Evolutionary conservation across 2,888 invertebrate species (phyloP).

Genomic region (Zootermopsis nevadensis): DNA sequence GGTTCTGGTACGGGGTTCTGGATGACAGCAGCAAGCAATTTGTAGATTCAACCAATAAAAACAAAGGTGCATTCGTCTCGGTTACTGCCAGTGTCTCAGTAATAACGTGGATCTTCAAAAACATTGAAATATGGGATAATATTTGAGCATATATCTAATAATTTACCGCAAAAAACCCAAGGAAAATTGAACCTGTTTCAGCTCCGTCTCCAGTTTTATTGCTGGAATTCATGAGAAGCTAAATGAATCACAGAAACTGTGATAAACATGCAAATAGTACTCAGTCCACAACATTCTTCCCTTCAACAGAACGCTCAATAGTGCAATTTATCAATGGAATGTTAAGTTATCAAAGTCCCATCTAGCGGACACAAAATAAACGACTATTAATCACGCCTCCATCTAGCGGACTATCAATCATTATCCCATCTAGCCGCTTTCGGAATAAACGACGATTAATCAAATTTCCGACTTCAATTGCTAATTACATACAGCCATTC

Average conservation of each 20-base stretch:
- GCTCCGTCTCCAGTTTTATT: neutral
- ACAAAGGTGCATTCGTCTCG: too few species aligned
- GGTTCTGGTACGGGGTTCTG: too few species aligned
- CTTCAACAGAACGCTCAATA: constrained; percentile 2
- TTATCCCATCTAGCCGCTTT: constrained; percentile 11
- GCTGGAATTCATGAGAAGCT: neutral
- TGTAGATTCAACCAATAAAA: too few species aligned
- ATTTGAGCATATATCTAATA: too few species aligned
- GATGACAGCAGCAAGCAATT: too few species aligned
- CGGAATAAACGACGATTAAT: constrained; percentile 5
- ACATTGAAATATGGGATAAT: too few species aligned
- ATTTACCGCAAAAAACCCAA: too few species aligned
- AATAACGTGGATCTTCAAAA: too few species aligned
- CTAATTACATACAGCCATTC: constrained; percentile 8
- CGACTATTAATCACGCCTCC: constrained; percentile 11
- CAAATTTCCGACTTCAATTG: constrained; percentile 15
- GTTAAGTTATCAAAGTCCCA: constrained; percentile 21
- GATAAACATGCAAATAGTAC: neutral
- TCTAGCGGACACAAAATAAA: constrained; percentile 14
- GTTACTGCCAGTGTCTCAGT: too few species aligned
- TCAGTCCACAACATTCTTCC: neutral
- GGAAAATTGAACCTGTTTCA: neutral
- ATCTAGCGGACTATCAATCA: constrained; percentile 27
- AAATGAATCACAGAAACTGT: neutral
- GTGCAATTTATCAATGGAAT: constrained; percentile 23